Conservation (phyloP, 2,888 invertebrate species). For the Frankliniella fusca region DNA sequence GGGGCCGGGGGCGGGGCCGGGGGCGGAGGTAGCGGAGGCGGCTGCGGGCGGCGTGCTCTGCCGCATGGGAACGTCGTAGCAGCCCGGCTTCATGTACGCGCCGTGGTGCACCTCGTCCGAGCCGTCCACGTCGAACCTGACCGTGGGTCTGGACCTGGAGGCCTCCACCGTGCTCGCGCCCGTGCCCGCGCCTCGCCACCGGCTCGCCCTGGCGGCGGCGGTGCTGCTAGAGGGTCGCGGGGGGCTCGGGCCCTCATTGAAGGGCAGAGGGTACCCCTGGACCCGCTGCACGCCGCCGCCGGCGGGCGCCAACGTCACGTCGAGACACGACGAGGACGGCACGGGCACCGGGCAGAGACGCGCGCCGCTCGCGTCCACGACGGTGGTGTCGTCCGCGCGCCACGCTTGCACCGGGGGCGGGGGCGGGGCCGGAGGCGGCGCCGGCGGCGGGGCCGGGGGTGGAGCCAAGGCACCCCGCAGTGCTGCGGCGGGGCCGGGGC, state of each 20-base stretch:
- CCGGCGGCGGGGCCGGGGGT: not conserved
- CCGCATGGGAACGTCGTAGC: constrained; percentile 19
- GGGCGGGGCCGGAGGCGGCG: not conserved
- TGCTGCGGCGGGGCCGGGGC: not conserved
- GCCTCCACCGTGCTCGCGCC: not conserved
- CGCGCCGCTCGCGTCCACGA: not conserved
- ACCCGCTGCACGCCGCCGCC: no score
- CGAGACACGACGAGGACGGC: no score
- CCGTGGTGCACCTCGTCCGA: not conserved
- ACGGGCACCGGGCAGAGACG: not conserved
- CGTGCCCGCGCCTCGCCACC: not conserved
- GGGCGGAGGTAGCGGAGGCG: not conserved
- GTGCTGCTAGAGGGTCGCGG: not conserved
- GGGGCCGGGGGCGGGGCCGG: not conserved
- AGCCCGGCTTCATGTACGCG: constrained; percentile 16
- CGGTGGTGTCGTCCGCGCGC: not conserved
- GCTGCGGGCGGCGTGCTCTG: not conserved
- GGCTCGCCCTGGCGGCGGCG: not conserved
- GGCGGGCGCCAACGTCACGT: no score
- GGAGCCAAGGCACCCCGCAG: not conserved
- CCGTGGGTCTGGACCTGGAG: not conserved
- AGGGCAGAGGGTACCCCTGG: no score
- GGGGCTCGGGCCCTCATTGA: no score
- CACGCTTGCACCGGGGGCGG: not conserved
- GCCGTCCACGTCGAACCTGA: not conserved